A percentile compares a stretch with the other conserved stretches of the same genome.
Conservation (phyloP, 2,797 vertebrate genomes). For the Vultur gryphus region DNA sequence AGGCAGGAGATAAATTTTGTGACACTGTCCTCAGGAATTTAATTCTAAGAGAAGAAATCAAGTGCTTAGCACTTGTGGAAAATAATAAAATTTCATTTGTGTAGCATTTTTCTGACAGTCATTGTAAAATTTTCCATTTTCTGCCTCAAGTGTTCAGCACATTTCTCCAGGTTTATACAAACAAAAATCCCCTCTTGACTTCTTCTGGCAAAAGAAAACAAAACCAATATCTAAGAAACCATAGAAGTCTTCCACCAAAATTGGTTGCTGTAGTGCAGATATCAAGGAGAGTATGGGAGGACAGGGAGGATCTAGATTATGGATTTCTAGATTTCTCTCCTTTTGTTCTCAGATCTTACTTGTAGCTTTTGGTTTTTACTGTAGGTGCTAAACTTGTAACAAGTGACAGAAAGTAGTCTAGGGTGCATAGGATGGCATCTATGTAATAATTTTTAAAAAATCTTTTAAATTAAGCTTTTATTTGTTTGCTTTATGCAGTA, state of each 20-base stretch:
- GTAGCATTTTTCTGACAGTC: neutral
- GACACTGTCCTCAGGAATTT: neutral
- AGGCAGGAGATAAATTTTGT: neutral
- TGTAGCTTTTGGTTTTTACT: neutral
- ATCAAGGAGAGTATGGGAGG: neutral
- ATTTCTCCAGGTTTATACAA: neutral
- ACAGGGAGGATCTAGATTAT: neutral
- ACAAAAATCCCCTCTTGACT: neutral
- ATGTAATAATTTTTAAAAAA: neutral
- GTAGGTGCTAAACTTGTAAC: neutral
- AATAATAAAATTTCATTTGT: neutral
- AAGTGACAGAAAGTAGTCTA: neutral
- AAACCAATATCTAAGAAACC: neutral
- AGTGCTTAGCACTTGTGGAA: neutral
- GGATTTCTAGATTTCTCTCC: neutral
- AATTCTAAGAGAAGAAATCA: neutral
- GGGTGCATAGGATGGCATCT: neutral
- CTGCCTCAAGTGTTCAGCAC: neutral
- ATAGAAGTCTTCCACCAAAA: neutral
- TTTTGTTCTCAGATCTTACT: neutral
- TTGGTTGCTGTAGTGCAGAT: neutral
- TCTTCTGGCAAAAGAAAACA: neutral
- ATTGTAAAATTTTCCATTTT: neutral
- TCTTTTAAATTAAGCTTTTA: neutral
- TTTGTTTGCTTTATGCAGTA: neutral